Evolutionary conservation across 2,797 vertebrate species (phyloP).

Genomic region (Sebastiscus albofasciatus): DNA sequence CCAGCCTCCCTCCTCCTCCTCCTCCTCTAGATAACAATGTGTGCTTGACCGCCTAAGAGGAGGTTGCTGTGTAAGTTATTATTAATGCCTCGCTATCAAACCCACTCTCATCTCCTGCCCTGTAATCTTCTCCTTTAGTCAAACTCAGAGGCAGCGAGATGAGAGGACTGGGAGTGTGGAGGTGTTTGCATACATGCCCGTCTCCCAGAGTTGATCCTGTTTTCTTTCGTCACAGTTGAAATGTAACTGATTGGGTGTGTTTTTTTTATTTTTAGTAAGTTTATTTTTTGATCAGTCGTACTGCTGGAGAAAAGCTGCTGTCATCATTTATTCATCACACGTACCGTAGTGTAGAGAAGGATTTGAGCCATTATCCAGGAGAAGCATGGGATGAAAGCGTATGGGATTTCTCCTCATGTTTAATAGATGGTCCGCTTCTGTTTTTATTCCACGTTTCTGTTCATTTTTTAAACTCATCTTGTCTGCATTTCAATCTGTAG

Average conservation of each 20-base stretch:
- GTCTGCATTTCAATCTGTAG: not conserved
- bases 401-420: slow-evolving; percentile 55
- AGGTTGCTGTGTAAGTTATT: slow-evolving; percentile 8
- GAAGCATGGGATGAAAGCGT: slow-evolving; percentile 3
- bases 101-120: not conserved
- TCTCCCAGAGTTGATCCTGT: not conserved
- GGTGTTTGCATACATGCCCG: not conserved
- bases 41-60: not conserved
- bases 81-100: slow-evolving; percentile 29
- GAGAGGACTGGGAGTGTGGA: not conserved
- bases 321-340: slow-evolving; percentile 69
- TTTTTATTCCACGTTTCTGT: slow-evolving; percentile 32
- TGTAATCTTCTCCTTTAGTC: slow-evolving; percentile 19
- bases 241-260: too few relatives aligned
- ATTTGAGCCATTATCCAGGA: slow-evolving; percentile 48
- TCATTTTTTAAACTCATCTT: not conserved
- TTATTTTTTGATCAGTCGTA: not conserved
- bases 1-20: not conserved
- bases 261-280: not conserved
- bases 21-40: not conserved
- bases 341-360: slow-evolving; percentile 12
- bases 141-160: not conserved
- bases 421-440: slow-evolving; percentile 53
- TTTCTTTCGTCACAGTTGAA: not conserved
- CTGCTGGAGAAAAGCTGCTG: slow-evolving; percentile 36